Evolutionary conservation across 1,140 invertebrate species (phyloP).

Genomic region (Drosophila pectinifera): DNA sequence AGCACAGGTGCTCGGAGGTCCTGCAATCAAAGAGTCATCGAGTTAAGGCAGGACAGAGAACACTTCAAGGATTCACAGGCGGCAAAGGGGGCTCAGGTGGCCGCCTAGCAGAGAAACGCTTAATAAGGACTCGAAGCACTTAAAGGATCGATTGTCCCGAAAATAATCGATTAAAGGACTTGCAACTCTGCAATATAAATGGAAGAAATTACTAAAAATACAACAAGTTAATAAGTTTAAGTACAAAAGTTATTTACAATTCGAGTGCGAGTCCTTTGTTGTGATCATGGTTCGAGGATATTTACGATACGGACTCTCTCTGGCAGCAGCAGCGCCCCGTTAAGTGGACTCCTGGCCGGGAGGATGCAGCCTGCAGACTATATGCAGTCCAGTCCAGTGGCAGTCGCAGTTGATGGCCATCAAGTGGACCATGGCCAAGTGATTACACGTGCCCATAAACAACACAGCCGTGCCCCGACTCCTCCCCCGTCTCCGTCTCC

Average conservation of each 20-base stretch:
- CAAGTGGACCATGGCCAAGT: slow-evolving; percentile 72
- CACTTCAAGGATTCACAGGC: slow-evolving; percentile 5
- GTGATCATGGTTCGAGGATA: slow-evolving; percentile 5
- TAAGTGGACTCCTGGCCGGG: slow-evolving; percentile 11
- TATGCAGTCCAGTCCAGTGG: not conserved
- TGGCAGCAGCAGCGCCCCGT: not conserved
- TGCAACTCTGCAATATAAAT: not conserved
- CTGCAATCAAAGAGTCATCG: slow-evolving; percentile 42
- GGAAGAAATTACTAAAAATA: not conserved
- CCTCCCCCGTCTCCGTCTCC: not conserved
- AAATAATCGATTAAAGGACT: too few species aligned
- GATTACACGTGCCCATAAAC: slow-evolving; percentile 76
- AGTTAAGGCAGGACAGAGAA: slow-evolving; percentile 1
- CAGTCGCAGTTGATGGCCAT: slow-evolving; percentile 46
- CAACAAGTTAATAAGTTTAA: not conserved
- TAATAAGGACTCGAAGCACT: not conserved
- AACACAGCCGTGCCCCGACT: slow-evolving; percentile 35
- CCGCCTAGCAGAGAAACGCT: not conserved
- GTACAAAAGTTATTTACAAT: slow-evolving; percentile 2
- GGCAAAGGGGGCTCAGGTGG: too few species aligned
- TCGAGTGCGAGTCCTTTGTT: not conserved
- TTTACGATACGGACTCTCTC: slow-evolving; percentile 5
- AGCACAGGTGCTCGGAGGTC: slow-evolving; percentile 27
- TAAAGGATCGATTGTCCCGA: not conserved
- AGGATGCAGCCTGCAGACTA: slow-evolving; percentile 11